Conservation (phyloP, 2,888 invertebrate species). For the Drosophila maculinotata region DNA sequence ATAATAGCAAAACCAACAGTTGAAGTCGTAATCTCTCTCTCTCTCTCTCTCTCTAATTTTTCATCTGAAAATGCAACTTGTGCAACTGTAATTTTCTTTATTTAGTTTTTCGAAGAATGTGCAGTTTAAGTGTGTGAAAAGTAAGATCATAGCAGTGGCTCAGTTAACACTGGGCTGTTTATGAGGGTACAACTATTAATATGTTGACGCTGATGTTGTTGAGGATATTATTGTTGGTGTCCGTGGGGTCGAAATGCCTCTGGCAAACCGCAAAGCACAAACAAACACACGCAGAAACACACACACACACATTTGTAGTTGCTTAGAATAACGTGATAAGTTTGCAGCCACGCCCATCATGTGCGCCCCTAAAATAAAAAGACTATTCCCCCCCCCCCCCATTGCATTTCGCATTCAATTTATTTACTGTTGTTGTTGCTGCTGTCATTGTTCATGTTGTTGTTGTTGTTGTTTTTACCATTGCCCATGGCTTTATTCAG, state of each 20-base stretch:
- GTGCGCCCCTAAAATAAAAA: slow-evolving; percentile 7
- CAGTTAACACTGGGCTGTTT: slow-evolving; percentile 12
- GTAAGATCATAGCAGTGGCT: background rate
- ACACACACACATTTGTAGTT: slow-evolving; percentile 10
- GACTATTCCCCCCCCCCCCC: background rate
- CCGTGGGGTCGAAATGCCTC: slow-evolving; percentile 19
- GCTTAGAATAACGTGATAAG: slow-evolving; percentile 13
- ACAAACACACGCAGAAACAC: slow-evolving; percentile 6
- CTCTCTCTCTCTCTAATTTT: too few species aligned
- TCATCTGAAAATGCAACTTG: too few species aligned
- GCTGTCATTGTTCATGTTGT: background rate
- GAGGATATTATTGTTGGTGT: slow-evolving; percentile 33
- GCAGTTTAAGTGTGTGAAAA: too few species aligned
- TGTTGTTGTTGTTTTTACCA: slow-evolving; percentile 1
- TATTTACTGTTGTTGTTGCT: slow-evolving; percentile 10
- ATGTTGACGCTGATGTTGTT: slow-evolving; percentile 47
- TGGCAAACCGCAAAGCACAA: slow-evolving; percentile 21
- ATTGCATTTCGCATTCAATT: slow-evolving; percentile 28
- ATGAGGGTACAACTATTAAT: slow-evolving; percentile 22
- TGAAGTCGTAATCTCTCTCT: too few species aligned
- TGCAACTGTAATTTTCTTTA: too few species aligned
- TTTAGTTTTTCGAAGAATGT: too few species aligned
- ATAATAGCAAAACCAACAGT: too few species aligned
- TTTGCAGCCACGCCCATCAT: slow-evolving; percentile 36
- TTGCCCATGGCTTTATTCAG: slow-evolving; percentile 16